Evolutionary conservation across 2,888 invertebrate species (phyloP).

Genomic region (Cynaeus angustus): DNA sequence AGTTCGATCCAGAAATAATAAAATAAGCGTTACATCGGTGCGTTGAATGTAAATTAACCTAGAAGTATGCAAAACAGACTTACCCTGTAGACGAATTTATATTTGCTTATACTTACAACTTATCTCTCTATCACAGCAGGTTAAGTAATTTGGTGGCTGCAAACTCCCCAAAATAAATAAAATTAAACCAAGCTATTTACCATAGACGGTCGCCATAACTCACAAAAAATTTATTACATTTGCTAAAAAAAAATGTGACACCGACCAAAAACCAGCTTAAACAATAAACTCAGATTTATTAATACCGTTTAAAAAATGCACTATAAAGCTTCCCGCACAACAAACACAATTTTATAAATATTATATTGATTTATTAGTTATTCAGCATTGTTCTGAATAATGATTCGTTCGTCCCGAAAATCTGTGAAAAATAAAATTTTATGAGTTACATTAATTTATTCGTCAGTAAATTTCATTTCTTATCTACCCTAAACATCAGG

Average conservation of each 20-base stretch:
- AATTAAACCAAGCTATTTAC: neutral
- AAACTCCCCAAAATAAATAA: too few species aligned
- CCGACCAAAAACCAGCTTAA: neutral
- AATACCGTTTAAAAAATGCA: neutral
- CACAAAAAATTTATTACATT: conserved; percentile 5
- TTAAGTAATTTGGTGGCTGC: too few species aligned
- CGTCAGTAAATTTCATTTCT: conserved; percentile 44
- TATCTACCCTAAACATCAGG: conserved; percentile 50
- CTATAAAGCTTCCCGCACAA: too few species aligned
- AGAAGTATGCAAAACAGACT: too few species aligned
- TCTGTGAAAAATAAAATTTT: conserved; percentile 46
- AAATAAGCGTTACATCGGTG: too few species aligned
- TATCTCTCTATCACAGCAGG: too few species aligned
- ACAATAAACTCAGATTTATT: conserved; percentile 12
- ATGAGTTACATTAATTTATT: conserved; percentile 44
- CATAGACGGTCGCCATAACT: neutral
- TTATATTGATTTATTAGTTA: neutral
- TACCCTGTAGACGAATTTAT: too few species aligned
- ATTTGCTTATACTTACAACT: too few species aligned
- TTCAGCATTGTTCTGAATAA: conserved; percentile 1
- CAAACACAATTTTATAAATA: neutral
- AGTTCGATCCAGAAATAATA: too few species aligned
- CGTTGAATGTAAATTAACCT: too few species aligned
- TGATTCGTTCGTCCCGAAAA: conserved; percentile 20
- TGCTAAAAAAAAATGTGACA: neutral